These are phyloP conservation scores for Corticium candelabrum DNA, from an alignment of 37 sponge, comb jelly and placozoan genomes.

Conservation along the genomic window DNA sequence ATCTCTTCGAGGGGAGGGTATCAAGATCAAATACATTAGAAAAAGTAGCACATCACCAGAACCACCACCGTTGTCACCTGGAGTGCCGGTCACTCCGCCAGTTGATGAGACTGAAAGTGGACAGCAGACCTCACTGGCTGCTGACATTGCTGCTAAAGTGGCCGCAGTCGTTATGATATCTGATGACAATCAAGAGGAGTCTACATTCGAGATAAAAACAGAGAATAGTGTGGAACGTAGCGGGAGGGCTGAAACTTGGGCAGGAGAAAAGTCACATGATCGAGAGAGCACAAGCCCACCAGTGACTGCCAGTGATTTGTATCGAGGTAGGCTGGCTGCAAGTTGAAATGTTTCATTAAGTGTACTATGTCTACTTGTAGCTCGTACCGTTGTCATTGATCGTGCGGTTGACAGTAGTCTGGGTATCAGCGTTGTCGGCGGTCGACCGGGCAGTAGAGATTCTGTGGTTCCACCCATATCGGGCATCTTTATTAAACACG, in stretches of 20 bases:
- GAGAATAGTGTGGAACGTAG: too few relatives aligned
- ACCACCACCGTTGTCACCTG: not conserved
- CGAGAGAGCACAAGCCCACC: too few relatives aligned
- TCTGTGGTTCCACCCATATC: not conserved
- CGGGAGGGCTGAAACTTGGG: too few relatives aligned
- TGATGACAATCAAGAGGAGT: too few relatives aligned
- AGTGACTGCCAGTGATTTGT: too few relatives aligned
- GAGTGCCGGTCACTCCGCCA: not conserved
- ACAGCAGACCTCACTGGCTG: not conserved
- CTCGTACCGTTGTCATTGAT: constrained; percentile 12
- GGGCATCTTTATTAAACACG: constrained; percentile 19
- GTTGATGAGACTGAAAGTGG: not conserved
- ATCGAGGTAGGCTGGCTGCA: too few relatives aligned
- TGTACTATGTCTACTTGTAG: not conserved
- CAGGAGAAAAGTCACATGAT: too few relatives aligned
- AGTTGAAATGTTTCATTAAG: too few relatives aligned
- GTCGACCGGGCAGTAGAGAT: too few relatives aligned
- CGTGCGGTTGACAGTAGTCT: constrained; percentile 16
- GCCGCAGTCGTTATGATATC: not conserved
- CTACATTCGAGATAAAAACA: too few relatives aligned
- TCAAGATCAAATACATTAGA: not conserved
- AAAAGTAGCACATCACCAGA: too few relatives aligned
- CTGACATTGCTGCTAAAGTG: not conserved
- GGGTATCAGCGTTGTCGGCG: constrained; percentile 25
- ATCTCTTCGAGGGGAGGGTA: not conserved